Evolutionary conservation across 2,888 invertebrate genomes (phyloP).

Genomic region (Xanthorhoe spadicearia): DNA sequence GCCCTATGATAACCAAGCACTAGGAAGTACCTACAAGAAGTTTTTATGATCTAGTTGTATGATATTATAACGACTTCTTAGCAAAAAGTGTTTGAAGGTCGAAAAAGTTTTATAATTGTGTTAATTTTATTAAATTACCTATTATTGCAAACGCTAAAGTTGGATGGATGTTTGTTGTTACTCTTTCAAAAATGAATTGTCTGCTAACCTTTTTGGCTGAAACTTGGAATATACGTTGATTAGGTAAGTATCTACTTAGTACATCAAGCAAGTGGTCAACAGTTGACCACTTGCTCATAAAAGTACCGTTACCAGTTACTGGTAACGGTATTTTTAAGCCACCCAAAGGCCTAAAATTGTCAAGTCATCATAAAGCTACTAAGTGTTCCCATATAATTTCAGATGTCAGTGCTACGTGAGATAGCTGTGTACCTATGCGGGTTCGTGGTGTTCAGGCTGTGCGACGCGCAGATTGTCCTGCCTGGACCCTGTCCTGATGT

Average conservation of each 20-base stretch:
- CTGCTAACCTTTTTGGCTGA: too few relatives aligned
- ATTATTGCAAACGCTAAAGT: too few relatives aligned
- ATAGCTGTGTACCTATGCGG: slow-evolving; percentile 76
- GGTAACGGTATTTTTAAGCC: too few relatives aligned
- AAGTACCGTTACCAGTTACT: too few relatives aligned
- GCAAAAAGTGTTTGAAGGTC: neutral
- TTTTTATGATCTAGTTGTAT: neutral
- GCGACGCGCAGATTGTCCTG: slow-evolving; percentile 85
- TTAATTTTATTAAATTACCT: neutral
- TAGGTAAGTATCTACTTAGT: too few relatives aligned
- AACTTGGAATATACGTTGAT: too few relatives aligned
- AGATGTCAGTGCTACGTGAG: slow-evolving; percentile 74
- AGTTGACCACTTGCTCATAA: too few relatives aligned
- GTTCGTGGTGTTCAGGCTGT: slow-evolving; percentile 52
- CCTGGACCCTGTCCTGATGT: slow-evolving; percentile 87
- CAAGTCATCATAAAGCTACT: too few relatives aligned
- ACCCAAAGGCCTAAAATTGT: too few relatives aligned
- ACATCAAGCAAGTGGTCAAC: too few relatives aligned
- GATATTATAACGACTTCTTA: neutral
- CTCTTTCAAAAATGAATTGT: too few relatives aligned
- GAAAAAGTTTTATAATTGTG: neutral
- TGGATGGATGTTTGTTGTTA: too few relatives aligned
- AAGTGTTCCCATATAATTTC: slow-evolving; percentile 45
- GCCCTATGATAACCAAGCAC: neutral
- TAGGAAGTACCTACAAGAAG: neutral